Conservation (phyloP, 2,113 vertebrate genomes). For the Pavo muticus region DNA sequence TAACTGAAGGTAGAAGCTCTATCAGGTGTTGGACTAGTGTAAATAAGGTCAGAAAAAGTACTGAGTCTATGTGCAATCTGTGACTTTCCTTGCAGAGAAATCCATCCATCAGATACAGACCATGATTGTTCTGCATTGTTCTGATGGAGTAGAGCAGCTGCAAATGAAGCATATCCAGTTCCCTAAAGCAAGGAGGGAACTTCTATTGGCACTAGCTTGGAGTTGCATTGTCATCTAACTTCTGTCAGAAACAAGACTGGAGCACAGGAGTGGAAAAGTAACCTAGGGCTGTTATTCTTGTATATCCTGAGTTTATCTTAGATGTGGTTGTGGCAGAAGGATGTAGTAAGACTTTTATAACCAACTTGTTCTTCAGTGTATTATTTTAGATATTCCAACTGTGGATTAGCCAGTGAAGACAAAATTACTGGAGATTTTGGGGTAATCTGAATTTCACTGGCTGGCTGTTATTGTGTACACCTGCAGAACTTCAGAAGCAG, state of each 20-base stretch:
- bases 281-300: neutral
- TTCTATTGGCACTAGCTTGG: neutral
- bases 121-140: constrained; percentile 10
- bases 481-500: neutral
- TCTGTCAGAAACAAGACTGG: neutral
- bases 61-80: neutral
- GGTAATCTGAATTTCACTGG: neutral
- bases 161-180: neutral
- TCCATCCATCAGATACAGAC: neutral
- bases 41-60: neutral
- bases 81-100: neutral
- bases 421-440: neutral
- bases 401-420: neutral
- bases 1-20: neutral
- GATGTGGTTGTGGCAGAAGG: neutral
- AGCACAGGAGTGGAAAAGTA: neutral
- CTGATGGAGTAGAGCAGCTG: constrained; percentile 32
- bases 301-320: neutral
- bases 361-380: neutral
- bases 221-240: neutral
- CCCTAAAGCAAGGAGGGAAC: neutral
- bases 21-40: neutral
- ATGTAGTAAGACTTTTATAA: neutral
- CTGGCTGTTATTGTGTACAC: neutral
- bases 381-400: neutral